Base-by-base conservation (phyloP, 2,888 invertebrate species). In the Ischnura elegans region DNA sequence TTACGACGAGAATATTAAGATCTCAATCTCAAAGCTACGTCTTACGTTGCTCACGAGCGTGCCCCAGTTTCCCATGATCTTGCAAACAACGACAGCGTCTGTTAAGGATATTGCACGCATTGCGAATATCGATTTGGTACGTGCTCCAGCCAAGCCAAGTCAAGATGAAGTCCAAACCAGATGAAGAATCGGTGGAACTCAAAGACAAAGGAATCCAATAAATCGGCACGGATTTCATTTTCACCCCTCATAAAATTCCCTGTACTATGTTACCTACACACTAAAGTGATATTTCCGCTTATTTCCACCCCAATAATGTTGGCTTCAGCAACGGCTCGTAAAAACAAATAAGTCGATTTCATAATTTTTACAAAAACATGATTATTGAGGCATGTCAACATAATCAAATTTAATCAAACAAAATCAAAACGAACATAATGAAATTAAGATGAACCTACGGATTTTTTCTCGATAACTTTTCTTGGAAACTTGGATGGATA, bases 81-180 rank as follows among this genome's bases (percentile, higher is more conserved):
- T n/a, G 29, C 66, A 66, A n/a, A 66, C 66, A 29, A 66, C 66
- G 66, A 29, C 66, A n/a, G 61, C 61, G 25, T 5, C 66, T 66
- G 66, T 66, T 66, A 66, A 66, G 66, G 66, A 66, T 29, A 66
- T 66, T 29, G 66, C 66, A 66, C 66, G 66, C 66, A 66, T 29
- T 66, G 66, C 66, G 66, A 66, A 66, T 66, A 66, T 66, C 66
- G 66, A 66, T 66, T 66, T 66, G 66, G 66, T 66, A 29, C 66
- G 66, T 66, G 66, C 66, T 29, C 16, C 66, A 29, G 66, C 8
- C 66, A 66, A n/a, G 29, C 66, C 29, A 66, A 66, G 29, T 66
- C 66, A 21, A 66, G 66, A 66, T 66, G 66, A 66, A 29, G 29
- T 16, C 66, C n/a, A 66, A 29, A 8, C 8, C 8, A 66, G 29